A percentile compares a stretch with the other conserved stretches of the same genome.
These are phyloP conservation scores for Lutraria rhynchaena DNA, from an alignment of 1,140 invertebrate genomes.

Conservation along the genomic window DNA sequence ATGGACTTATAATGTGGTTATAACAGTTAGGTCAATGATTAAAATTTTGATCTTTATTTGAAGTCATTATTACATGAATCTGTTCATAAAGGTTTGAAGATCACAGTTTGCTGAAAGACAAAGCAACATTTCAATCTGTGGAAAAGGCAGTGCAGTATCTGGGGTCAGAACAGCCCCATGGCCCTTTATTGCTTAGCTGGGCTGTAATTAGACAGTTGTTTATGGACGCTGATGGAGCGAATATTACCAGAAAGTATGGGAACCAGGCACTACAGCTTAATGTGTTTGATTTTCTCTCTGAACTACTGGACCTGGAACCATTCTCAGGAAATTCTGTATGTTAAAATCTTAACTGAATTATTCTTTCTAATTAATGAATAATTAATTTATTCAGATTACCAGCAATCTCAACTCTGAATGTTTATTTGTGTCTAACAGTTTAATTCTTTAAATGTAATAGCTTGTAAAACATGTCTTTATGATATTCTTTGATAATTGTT, in stretches of 20 bases:
- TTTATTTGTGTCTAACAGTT: no score
- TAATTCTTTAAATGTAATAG: no score
- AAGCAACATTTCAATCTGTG: slow-evolving; percentile 70
- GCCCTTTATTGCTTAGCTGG: slow-evolving; percentile 81
- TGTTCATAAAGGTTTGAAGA: slow-evolving; percentile 65
- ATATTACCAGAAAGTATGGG: slow-evolving; percentile 72
- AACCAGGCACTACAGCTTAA: slow-evolving; percentile 78
- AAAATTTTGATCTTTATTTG: no score
- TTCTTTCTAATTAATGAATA: no score
- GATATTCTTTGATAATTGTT: no score
- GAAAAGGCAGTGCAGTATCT: slow-evolving; percentile 72
- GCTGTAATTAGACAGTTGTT: slow-evolving; percentile 74
- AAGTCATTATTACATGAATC: no score
- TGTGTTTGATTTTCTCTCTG: slow-evolving; percentile 77
- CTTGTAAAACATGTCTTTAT: no score
- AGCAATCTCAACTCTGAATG: no score
- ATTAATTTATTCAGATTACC: no score
- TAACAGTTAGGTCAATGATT: no score
- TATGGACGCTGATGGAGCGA: slow-evolving; percentile 54
- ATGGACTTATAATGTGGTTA: no score
- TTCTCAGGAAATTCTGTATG: slow-evolving; percentile 77
- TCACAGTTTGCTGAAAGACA: slow-evolving; percentile 65
- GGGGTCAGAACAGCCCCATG: slow-evolving; percentile 73
- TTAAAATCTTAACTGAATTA: slow-evolving; percentile 1
- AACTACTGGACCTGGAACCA: slow-evolving; percentile 70